Percentiles rank a stretch among this genome's conserved stretches.
These are phyloP conservation scores for Coenonympha arcania DNA, from an alignment of 2,888 invertebrate genomes.

Conservation along the genomic window DNA sequence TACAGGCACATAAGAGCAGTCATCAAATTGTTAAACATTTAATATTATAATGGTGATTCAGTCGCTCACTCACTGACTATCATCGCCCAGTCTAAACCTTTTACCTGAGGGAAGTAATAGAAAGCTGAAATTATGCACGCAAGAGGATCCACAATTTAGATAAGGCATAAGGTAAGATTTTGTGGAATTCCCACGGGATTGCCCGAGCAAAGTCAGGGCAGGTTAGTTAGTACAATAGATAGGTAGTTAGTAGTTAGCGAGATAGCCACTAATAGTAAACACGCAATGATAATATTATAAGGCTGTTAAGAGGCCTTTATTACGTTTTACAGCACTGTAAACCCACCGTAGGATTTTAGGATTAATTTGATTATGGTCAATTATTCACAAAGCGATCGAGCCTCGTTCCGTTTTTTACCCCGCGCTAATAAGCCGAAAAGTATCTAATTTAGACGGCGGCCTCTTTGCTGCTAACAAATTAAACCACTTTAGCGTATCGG, in stretches of 20 bases:
- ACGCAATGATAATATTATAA: conserved; percentile 57
- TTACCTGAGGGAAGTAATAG: no score
- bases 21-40: no score
- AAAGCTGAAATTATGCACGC: no score
- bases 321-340: conserved; percentile 71
- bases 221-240: no score
- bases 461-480: conserved; percentile 71
- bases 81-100: no score
- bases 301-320: conserved; percentile 68
- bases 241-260: conserved; percentile 25
- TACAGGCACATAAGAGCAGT: no score
- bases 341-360: conserved; percentile 73
- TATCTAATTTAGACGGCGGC: conserved; percentile 71
- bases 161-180: no score
- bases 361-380: conserved; percentile 75
- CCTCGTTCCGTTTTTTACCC: conserved; percentile 62
- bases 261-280: conserved; percentile 34
- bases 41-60: no score
- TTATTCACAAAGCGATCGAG: conserved; percentile 69
- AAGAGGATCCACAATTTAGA: no score
- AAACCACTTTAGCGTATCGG: conserved; percentile 73
- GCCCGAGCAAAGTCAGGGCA: no score
- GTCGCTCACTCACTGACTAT: no score
- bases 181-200: no score
- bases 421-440: conserved; percentile 71